A percentile compares a stretch with the other conserved stretches of the same genome.
These are phyloP conservation scores for Rhinoraja longicauda DNA, from an alignment of 2,797 vertebrate genomes.

Conservation along the genomic window DNA sequence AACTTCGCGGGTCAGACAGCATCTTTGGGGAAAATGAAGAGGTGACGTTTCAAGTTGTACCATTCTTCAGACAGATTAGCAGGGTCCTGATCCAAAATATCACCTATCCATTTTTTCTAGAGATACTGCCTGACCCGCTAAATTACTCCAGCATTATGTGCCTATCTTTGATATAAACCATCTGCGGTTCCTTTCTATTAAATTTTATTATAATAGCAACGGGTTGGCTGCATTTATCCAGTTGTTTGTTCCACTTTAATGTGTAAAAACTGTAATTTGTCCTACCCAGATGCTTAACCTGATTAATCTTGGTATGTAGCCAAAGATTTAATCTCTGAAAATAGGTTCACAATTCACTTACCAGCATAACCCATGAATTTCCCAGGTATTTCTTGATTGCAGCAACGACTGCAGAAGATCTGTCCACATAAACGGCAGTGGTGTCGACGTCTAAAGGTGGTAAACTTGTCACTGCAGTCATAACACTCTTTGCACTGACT, in stretches of 20 bases:
- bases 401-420: conserved; percentile 98
- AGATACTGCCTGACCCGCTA: too few species aligned
- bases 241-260: neutral
- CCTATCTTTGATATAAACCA: too few species aligned
- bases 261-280: neutral
- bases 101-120: too few species aligned
- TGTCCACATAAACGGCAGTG: conserved; percentile 94
- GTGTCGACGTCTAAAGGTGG: conserved; percentile 89
- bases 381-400: conserved; percentile 97
- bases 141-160: too few species aligned
- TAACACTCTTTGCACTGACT: conserved; percentile 98
- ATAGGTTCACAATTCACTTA: conserved; percentile 48
- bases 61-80: too few species aligned
- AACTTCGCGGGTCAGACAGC: too few species aligned
- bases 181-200: too few species aligned
- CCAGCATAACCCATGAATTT: conserved; percentile 99
- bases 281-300: neutral
- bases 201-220: neutral
- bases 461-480: conserved; percentile 97
- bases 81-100: too few species aligned
- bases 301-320: neutral
- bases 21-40: too few species aligned
- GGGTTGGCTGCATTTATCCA: neutral
- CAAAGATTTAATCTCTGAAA: neutral
- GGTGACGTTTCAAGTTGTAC: too few species aligned